Evolutionary conservation across 2,113 vertebrate genomes (phyloP), one percentile per base, ranked within the genome.

Genomic region (Scytalopus superciliaris): DNA sequence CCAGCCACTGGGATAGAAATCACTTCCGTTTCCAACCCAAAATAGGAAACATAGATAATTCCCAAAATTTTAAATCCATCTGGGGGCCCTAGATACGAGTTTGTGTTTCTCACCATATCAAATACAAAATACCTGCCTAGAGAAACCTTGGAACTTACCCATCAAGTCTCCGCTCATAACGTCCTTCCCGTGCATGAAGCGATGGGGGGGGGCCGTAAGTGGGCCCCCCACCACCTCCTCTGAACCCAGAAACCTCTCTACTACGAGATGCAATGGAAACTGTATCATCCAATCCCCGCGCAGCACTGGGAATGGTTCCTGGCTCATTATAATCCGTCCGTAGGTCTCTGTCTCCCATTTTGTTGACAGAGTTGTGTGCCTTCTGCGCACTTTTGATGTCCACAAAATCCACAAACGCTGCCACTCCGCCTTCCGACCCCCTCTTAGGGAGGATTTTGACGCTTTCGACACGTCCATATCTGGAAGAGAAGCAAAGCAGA

Each of bases 341-440:
- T 88, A 99, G 99, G 98, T 99, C 99, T 98, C 99, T 98, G 93
- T 99, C 99, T 79, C 99, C 99, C 99, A 99, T 99, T 98, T 99
- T 99, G 98, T 99, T 99, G 98, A 99, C 99, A 52, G 99, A 99
- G 98, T 99, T 99, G 98, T 99, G 99, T 95, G 99, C 99, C 97
- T 99, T 99, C 98, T 99, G 99, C 23, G 99, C 99, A 97, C 99
- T 99, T 98, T 99, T 99, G 97, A 99, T 99, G 99, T 99, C 99
- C 98, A 99, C 99, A 98, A 99, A 99, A 99, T 99, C 99, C 99
- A 99, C 99, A 98, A 99, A 99, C 28, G 99, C 99, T 87, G 99
- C 99, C 97, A 99, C 99, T 87, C 99, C 99, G 22, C 99, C 99
- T 98, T 99, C 99, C 40, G 99, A 99, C 90, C 99, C 99, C 91